Percentiles rank a stretch among this genome's conserved stretches.
phyloP scores from a whole-genome alignment of 2,797 vertebrate species.

The Galago senegalensis region DNA sequence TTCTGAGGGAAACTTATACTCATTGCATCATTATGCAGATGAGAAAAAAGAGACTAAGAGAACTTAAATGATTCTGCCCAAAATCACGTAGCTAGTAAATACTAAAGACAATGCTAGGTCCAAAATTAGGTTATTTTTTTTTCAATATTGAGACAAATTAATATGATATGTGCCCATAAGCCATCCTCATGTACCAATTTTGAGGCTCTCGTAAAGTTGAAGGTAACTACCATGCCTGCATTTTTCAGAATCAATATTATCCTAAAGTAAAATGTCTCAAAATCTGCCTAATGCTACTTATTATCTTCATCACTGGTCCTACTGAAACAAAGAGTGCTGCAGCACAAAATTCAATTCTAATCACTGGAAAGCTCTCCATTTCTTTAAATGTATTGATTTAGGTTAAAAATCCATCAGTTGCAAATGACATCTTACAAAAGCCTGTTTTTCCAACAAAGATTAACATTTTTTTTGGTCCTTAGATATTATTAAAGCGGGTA shows the following conservation, averaged over 20 bases:
- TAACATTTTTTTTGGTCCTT: constrained; percentile 59
- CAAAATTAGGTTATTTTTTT: not conserved
- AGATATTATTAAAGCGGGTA: constrained; percentile 79
- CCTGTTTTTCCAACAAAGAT: not conserved
- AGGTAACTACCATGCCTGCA: not conserved
- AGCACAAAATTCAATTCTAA: constrained; percentile 19
- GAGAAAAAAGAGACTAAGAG: not conserved
- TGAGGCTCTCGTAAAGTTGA: not conserved
- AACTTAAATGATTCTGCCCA: not conserved
- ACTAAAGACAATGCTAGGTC: not conserved
- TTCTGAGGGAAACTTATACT: not conserved
- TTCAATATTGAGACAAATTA: not conserved
- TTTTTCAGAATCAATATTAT: constrained; percentile 12
- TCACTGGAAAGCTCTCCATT: not conserved
- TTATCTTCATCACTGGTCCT: not conserved
- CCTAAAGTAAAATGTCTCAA: constrained; percentile 24
- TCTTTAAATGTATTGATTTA: constrained; percentile 7
- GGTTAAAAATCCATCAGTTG: not conserved
- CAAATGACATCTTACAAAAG: not conserved
- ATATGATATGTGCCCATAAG: not conserved
- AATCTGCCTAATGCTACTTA: not conserved
- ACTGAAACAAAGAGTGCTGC: not conserved
- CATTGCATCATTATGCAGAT: not conserved
- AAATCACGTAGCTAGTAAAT: not conserved
- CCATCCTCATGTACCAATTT: not conserved